A percentile compares a stretch with the other conserved stretches of the same genome.
Conservation (phyloP, 2,797 vertebrate species). For the Enoplosus armatus region DNA sequence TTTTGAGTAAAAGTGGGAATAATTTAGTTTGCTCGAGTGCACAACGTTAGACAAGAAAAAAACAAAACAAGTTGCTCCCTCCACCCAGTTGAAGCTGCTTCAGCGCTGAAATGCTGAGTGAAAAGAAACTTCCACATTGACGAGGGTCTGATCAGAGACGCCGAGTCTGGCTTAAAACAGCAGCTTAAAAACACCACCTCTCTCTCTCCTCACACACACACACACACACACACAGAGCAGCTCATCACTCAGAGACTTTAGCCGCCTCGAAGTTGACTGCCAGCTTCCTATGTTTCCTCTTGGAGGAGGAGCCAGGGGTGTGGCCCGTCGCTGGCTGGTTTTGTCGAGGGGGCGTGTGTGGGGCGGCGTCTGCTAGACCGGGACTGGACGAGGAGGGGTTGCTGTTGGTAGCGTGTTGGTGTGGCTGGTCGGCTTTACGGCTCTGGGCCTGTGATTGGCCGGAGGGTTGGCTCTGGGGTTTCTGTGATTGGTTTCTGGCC, state of each 20-base stretch:
- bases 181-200: conserved; percentile 23
- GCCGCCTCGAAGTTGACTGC: conserved; percentile 95
- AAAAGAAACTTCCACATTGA: conserved; percentile 10
- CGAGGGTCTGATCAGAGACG: conserved; percentile 42
- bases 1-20: background rate
- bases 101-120: background rate
- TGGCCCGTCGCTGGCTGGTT: conserved; percentile 70
- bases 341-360: conserved; percentile 81
- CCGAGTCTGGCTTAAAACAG: conserved; percentile 33
- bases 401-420: conserved; percentile 35
- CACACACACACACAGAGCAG: background rate
- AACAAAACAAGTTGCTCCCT: background rate
- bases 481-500: conserved; percentile 74
- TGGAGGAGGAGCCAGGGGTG: conserved; percentile 89
- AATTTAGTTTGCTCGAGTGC: background rate
- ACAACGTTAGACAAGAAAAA: background rate
- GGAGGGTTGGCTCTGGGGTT: conserved; percentile 59
- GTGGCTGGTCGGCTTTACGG: conserved; percentile 9
- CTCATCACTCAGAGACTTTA: conserved; percentile 86
- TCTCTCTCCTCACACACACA: background rate
- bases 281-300: conserved; percentile 93
- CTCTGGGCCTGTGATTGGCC: conserved; percentile 46
- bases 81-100: conserved; percentile 3
- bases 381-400: conserved; percentile 30
- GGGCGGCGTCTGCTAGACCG: conserved; percentile 3